phyloP scores from a whole-genome alignment of 2,797 vertebrate genomes.

The Aeoliscus strigatus region DNA sequence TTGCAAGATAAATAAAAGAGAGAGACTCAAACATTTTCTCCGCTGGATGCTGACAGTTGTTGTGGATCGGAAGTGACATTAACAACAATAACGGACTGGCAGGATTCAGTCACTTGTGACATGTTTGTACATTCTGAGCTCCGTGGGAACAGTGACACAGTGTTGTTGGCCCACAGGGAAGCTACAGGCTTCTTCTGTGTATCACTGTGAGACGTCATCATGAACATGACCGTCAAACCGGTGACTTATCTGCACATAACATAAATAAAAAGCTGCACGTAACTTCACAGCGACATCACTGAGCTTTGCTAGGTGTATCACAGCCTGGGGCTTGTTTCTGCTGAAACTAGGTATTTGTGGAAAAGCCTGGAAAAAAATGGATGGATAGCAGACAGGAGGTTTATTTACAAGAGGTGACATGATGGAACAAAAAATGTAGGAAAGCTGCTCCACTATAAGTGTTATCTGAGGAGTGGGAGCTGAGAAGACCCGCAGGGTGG shows the following conservation, averaged over 20 bases:
- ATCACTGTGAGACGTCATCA: slow-evolving; percentile 15
- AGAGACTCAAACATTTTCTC: not conserved
- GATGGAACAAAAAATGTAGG: no score
- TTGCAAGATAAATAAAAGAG: not conserved
- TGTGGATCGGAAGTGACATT: no score
- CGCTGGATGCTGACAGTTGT: slow-evolving; percentile 10
- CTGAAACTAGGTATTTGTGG: no score
- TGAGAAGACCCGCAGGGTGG: no score
- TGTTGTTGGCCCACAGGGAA: slow-evolving; percentile 11
- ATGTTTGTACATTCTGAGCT: slow-evolving; percentile 5
- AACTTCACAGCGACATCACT: not conserved
- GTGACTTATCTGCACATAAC: not conserved
- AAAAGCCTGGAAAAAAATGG: no score
- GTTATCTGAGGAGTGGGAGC: no score
- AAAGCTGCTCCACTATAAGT: no score
- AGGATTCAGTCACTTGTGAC: no score
- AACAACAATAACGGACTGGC: no score
- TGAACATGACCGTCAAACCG: slow-evolving; percentile 4
- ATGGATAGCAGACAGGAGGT: no score
- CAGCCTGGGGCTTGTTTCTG: no score
- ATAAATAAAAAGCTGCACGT: not conserved
- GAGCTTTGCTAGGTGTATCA: not conserved
- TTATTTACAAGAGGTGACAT: no score
- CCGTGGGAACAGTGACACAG: slow-evolving; percentile 3
- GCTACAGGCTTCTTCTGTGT: slow-evolving; percentile 10